Evolutionary conservation across 2,797 vertebrate species (phyloP).

Genomic region (Eupleurogrammus muticus): DNA sequence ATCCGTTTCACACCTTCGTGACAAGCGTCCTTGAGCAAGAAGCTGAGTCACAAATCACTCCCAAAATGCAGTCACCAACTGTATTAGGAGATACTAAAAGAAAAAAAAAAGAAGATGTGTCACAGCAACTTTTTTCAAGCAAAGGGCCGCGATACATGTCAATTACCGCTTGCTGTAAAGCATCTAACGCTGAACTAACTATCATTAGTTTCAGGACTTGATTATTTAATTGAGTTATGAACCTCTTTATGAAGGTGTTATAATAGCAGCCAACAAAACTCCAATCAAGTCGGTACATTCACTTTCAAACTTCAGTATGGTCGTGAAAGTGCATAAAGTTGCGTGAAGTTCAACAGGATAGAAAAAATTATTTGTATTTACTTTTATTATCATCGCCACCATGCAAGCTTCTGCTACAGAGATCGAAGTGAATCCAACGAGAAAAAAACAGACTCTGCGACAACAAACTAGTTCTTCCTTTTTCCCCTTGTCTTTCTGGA

Average conservation of each 20-base stretch:
- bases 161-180: background rate
- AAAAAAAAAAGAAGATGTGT: no score
- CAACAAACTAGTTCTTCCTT: background rate
- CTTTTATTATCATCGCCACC: background rate
- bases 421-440: constrained; percentile 13
- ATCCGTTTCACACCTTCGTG: no score
- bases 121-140: no score
- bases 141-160: background rate
- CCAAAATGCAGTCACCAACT: no score
- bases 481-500: background rate
- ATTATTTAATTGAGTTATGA: background rate
- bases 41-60: no score
- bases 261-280: background rate
- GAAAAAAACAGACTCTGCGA: constrained; percentile 24
- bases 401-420: background rate
- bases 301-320: background rate
- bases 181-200: background rate
- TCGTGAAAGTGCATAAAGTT: constrained; percentile 1
- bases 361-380: background rate
- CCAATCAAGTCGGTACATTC: background rate
- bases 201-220: background rate
- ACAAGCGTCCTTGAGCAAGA: no score
- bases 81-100: no score
- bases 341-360: background rate
- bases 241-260: background rate